Evolutionary conservation across 2,888 invertebrate genomes (phyloP).

Genomic region (Deilephila elpenor): DNA sequence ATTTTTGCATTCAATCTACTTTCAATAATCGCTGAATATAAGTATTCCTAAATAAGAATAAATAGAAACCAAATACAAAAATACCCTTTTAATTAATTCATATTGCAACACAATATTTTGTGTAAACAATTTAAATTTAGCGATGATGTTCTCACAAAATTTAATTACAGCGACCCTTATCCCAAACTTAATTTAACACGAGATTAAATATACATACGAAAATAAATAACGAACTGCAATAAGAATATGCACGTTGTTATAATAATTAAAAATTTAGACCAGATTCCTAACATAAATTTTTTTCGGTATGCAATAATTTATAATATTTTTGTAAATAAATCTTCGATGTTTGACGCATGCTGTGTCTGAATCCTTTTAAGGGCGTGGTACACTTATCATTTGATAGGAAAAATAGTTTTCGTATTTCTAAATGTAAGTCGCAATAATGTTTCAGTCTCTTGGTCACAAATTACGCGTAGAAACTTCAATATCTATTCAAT

Average conservation of each 20-base stretch:
- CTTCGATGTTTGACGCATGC: constrained; percentile 57
- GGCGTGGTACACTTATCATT: constrained; percentile 32
- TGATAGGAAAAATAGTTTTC: too few species aligned
- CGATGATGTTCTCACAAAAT: not conserved
- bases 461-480: not conserved
- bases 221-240: constrained; percentile 23
- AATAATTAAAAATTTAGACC: constrained; percentile 67
- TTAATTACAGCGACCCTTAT: not conserved
- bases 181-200: constrained; percentile 1
- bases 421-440: too few species aligned
- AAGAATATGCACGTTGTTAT: constrained; percentile 51
- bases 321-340: constrained; percentile 60
- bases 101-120: not conserved
- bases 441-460: too few species aligned
- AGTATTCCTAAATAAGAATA: too few species aligned
- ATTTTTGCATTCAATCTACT: too few species aligned
- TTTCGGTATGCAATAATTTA: constrained; percentile 66
- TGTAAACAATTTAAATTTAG: not conserved
- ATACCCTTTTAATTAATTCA: too few species aligned
- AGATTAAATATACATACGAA: not conserved
- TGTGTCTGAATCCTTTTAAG: constrained; percentile 37
- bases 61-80: too few species aligned
- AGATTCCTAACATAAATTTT: constrained; percentile 59
- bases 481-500: too few species aligned
- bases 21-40: too few species aligned